Conservation (phyloP, 2,113 vertebrate genomes). For the Cynoglossus semilaevis region DNA sequence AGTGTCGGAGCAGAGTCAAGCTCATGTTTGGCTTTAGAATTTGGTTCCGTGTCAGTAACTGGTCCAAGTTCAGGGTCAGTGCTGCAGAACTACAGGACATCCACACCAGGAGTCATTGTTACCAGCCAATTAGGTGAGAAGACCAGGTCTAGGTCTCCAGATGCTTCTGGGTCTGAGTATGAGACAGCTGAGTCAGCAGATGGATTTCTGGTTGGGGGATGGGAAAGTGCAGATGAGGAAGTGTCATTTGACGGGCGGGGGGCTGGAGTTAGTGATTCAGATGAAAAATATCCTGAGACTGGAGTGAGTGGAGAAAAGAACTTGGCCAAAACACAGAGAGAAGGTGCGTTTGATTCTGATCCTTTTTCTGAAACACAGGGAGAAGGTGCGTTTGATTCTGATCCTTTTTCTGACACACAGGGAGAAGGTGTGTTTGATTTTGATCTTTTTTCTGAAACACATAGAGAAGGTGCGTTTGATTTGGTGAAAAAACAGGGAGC, state of each 20-base stretch:
- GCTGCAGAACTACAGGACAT: conserved; percentile 44
- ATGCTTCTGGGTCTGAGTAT: conserved; percentile 73
- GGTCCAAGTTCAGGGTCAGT: neutral
- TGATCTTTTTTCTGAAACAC: neutral
- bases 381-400: conserved; percentile 13
- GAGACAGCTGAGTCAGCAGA: conserved; percentile 73
- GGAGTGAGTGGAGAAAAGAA: neutral
- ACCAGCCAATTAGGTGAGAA: conserved; percentile 72
- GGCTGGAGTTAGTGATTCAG: neutral
- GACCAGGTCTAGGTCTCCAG: conserved; percentile 59
- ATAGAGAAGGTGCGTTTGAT: neutral
- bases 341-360: conserved; percentile 57
- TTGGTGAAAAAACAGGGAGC: neutral
- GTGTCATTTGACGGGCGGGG: conserved; percentile 14
- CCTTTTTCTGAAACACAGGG: conserved; percentile 40
- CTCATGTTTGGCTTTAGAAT: too few species aligned
- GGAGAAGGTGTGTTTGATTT: conserved; percentile 2
- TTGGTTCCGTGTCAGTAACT: too few species aligned
- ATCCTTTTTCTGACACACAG: conserved; percentile 7
- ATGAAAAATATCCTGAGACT: conserved; percentile 4
- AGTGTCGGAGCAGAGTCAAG: too few species aligned
- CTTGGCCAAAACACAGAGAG: fast-evolving
- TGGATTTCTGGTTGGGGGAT: conserved; percentile 55
- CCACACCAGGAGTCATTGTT: conserved; percentile 72
- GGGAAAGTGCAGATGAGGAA: conserved; percentile 65